Evolutionary conservation across 2,113 vertebrate species (phyloP).

Genomic region (Gymnogyps californianus): DNA sequence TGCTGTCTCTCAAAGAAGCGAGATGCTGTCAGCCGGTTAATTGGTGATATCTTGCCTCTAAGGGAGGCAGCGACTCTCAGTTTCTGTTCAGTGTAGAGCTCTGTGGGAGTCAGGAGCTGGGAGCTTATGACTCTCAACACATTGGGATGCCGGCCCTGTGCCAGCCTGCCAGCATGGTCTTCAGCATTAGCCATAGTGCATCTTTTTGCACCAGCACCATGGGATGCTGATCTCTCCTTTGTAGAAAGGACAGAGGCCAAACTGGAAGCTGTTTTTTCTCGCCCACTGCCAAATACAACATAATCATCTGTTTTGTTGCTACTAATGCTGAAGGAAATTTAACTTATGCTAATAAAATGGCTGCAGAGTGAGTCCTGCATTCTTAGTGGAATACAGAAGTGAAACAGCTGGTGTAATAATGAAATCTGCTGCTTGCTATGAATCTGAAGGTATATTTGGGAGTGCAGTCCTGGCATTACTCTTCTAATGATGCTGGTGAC

Average conservation of each 20-base stretch:
- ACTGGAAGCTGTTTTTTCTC: neutral
- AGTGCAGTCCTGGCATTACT: neutral
- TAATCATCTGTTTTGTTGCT: neutral
- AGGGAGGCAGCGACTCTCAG: fast-evolving
- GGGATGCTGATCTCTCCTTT: neutral
- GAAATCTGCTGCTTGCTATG: neutral
- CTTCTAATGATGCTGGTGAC: neutral
- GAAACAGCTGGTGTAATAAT: neutral
- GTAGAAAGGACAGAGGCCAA: neutral
- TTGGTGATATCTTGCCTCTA: neutral
- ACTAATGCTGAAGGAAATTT: neutral
- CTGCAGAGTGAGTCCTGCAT: neutral
- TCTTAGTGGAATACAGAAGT: neutral
- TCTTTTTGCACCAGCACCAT: neutral
- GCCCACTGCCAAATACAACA: neutral
- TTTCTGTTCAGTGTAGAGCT: neutral
- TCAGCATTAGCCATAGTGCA: neutral
- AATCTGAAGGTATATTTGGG: neutral
- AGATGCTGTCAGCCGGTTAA: neutral
- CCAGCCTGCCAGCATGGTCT: neutral
- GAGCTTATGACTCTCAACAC: neutral
- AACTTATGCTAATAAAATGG: neutral
- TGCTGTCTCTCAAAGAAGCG: neutral
- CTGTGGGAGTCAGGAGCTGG: neutral
- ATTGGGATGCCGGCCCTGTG: neutral